Conservation (phyloP, 1,140 invertebrate species). For the Ruditapes philippinarum region DNA sequence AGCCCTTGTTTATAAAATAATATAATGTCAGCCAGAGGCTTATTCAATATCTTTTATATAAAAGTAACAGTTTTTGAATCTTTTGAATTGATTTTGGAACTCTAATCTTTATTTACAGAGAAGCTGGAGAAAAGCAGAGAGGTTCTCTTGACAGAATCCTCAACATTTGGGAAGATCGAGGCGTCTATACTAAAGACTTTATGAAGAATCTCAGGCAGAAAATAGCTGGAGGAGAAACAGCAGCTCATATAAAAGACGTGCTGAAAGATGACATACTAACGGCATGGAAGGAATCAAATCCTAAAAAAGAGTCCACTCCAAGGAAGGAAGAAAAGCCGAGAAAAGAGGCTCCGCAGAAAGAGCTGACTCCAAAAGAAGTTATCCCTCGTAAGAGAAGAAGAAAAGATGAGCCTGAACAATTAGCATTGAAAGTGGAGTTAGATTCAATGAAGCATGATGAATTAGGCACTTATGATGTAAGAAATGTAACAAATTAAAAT, state of each 20-base stretch:
- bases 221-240: slow-evolving; percentile 38
- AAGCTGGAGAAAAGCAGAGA: slow-evolving; percentile 86
- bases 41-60: no score
- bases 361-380: neutral
- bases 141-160: slow-evolving; percentile 93
- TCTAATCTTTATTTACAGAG: slow-evolving; percentile 77
- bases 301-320: no score
- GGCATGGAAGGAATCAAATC: neutral
- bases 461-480: slow-evolving; percentile 50
- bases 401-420: slow-evolving; percentile 60
- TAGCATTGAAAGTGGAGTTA: slow-evolving; percentile 53
- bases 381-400: slow-evolving; percentile 29
- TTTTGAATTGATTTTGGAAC: no score
- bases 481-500: no score
- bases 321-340: no score
- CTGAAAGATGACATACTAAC: neutral
- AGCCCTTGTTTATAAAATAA: no score
- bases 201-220: slow-evolving; percentile 77
- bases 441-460: slow-evolving; percentile 51
- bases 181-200: slow-evolving; percentile 92
- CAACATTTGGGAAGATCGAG: slow-evolving; percentile 96
- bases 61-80: no score
- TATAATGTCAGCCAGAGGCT: no score
- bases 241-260: slow-evolving; percentile 18
- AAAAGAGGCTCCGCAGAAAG: neutral